Conservation (phyloP, 2,797 vertebrate genomes). For the Hipposideros larvatus region DNA sequence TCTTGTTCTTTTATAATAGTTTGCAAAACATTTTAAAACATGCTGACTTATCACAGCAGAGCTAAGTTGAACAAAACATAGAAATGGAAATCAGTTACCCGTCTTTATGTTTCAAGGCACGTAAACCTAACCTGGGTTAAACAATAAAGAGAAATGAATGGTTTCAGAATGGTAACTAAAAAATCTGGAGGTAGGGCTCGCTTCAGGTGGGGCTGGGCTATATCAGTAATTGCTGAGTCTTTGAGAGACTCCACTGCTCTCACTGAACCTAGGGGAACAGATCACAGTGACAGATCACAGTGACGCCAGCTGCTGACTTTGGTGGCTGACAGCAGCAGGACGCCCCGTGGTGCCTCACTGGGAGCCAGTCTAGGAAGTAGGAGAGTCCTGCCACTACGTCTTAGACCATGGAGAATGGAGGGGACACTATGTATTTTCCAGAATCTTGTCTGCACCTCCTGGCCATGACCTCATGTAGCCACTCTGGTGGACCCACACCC, state of each 20-base stretch:
- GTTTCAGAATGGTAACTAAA: not conserved
- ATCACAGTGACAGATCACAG: not conserved
- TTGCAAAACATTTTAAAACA: constrained; percentile 31
- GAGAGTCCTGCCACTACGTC: not conserved
- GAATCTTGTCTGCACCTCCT: not conserved
- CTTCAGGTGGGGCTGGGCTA: not conserved
- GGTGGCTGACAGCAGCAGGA: not conserved
- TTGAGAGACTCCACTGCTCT: not conserved
- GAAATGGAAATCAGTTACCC: not conserved
- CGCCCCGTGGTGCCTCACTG: not conserved
- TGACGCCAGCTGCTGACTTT: not conserved
- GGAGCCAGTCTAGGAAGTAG: not conserved
- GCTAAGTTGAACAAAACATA: constrained; percentile 28
- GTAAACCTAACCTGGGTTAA: constrained; percentile 7
- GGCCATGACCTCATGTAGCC: not conserved
- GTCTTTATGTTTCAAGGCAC: constrained; percentile 29
- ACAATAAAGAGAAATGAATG: not conserved
- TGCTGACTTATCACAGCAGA: not conserved
- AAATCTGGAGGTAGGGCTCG: not conserved
- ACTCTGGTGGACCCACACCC: not conserved
- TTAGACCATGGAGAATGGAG: not conserved
- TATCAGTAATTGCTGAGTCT: not conserved
- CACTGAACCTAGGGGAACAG: not conserved
- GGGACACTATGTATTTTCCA: not conserved
- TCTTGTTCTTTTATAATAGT: constrained; percentile 11